Evolutionary conservation across 2,113 vertebrate species (phyloP).

Genomic region (Oryzias melastigma): DNA sequence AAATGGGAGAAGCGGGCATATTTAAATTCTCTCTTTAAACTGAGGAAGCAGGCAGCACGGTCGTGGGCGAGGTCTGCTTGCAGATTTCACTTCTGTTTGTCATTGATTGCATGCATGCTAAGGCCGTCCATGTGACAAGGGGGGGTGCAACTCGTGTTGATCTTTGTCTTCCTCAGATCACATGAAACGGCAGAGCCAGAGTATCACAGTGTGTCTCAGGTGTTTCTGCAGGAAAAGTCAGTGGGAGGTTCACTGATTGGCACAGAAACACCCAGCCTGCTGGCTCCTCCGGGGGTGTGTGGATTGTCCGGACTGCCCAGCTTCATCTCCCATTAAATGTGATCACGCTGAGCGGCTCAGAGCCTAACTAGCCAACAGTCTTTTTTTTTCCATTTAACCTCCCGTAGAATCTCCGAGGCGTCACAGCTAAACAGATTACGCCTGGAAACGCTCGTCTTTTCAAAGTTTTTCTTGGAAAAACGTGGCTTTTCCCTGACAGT

Average conservation of each 20-base stretch:
- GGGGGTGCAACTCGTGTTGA: slow-evolving; percentile 3
- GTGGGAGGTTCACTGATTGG: slow-evolving; percentile 41
- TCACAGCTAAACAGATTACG: not conserved
- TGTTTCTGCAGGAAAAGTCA: slow-evolving; percentile 18
- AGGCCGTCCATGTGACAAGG: not conserved
- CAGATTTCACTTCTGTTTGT: not conserved
- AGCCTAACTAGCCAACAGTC: slow-evolving; percentile 35
- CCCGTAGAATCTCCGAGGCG: not conserved
- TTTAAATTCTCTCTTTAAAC: no score
- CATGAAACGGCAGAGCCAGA: slow-evolving; percentile 2
- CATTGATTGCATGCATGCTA: not conserved
- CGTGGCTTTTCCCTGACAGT: not conserved
- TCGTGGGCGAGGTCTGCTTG: no score
- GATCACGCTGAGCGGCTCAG: slow-evolving; percentile 42
- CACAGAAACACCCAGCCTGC: slow-evolving; percentile 23
- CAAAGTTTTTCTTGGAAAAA: slow-evolving; percentile 7
- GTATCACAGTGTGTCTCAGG: slow-evolving; percentile 21
- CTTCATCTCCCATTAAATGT: slow-evolving; percentile 58
- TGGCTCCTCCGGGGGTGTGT: slow-evolving; percentile 30
- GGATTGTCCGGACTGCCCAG: slow-evolving; percentile 53
- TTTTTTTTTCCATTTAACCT: slow-evolving; percentile 37
- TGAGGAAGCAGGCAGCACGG: no score
- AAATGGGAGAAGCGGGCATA: no score
- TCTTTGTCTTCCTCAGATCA: slow-evolving; percentile 5
- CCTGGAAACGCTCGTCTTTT: slow-evolving; percentile 13